phyloP scores from a whole-genome alignment of 2,113 vertebrate species.

The Anolis carolinensis region DNA sequence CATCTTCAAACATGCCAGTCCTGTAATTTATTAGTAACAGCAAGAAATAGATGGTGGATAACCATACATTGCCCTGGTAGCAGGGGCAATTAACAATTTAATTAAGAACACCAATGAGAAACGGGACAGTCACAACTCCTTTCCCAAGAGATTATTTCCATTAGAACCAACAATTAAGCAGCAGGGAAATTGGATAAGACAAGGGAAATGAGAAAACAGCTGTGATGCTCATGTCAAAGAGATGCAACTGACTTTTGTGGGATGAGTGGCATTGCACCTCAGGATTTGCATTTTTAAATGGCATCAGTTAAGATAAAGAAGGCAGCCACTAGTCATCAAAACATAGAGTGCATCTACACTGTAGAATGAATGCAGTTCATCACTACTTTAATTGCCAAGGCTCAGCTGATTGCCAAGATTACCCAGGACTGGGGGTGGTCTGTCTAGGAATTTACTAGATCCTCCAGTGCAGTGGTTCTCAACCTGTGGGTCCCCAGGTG shows the following conservation, averaged over 20 bases:
- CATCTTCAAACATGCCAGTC: not conserved
- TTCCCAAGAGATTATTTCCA: not conserved
- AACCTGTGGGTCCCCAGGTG: too few species aligned
- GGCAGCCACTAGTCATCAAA: too few species aligned
- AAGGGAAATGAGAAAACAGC: not conserved
- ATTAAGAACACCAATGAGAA: not conserved
- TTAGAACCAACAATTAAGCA: too few species aligned
- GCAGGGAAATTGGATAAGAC: not conserved
- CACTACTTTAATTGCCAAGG: too few species aligned
- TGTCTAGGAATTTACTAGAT: too few species aligned
- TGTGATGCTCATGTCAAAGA: not conserved
- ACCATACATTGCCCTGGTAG: not conserved
- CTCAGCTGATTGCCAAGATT: too few species aligned
- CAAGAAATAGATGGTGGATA: not conserved
- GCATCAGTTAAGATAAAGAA: too few species aligned
- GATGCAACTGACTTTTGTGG: not conserved
- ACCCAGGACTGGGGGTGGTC: too few species aligned
- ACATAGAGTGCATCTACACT: too few species aligned
- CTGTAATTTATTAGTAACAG: not conserved
- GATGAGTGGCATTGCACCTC: not conserved
- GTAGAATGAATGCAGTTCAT: too few species aligned
- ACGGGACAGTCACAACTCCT: not conserved
- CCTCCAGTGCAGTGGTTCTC: too few species aligned
- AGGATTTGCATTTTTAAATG: not conserved
- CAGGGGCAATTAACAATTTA: not conserved